phyloP scores from a whole-genome alignment of 1,140 invertebrate genomes.

The Planococcus citri region DNA sequence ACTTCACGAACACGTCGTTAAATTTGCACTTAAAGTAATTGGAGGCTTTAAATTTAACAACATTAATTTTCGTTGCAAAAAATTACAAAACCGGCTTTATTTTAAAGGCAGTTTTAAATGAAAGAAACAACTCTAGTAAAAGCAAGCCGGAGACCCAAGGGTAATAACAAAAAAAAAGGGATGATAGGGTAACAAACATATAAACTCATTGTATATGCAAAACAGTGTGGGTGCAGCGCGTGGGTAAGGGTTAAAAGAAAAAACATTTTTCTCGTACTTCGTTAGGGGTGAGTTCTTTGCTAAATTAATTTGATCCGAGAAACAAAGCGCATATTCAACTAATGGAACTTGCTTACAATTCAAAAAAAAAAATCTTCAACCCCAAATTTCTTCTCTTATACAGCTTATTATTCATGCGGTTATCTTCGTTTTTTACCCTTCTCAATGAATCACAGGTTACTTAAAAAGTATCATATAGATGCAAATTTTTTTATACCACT shows the following conservation, averaged over 20 bases:
- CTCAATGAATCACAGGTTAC: constrained; percentile 14
- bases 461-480: constrained; percentile 15
- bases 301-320: constrained; percentile 16
- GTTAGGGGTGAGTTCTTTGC: constrained; percentile 17
- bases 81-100: constrained; percentile 13
- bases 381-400: constrained; percentile 13
- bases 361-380: constrained; percentile 19
- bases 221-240: constrained; percentile 7
- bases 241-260: constrained; percentile 15
- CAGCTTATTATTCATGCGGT: constrained; percentile 16
- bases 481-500: background rate
- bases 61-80: constrained; percentile 15
- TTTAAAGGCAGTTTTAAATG: constrained; percentile 11
- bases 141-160: background rate
- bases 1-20: background rate
- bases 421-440: constrained; percentile 15
- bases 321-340: constrained; percentile 18
- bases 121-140: constrained; percentile 5
- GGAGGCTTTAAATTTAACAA: background rate
- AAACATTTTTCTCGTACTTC: constrained; percentile 12
- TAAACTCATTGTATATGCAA: constrained; percentile 19
- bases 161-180: constrained; percentile 18
- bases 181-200: constrained; percentile 15
- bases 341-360: constrained; percentile 19
- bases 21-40: constrained; percentile 12